Base-by-base conservation (phyloP, 2,888 invertebrate species). In the Lordiphosa andalusiaca region DNA sequence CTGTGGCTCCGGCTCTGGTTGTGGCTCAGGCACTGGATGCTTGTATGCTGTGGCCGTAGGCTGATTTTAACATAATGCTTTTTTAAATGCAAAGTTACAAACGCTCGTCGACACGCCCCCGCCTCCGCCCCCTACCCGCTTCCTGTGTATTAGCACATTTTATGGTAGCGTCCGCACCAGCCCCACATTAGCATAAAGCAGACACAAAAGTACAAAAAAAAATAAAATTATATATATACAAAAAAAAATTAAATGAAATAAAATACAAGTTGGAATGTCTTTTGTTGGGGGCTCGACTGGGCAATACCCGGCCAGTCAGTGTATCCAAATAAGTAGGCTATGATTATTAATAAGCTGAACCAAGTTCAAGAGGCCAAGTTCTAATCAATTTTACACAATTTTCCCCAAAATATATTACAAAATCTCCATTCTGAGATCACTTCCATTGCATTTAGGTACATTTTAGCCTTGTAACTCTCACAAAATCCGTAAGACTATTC, bases 51-150 rank as follows among this genome's bases (percentile, higher is more conserved):
- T 74, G 80, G 69, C 80, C 68, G 70, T 72, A 78, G 84, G 80
- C 80, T 70, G 75, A 73, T 80, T 80, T 80, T 84, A 80, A 82
- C 80, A 84, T 80, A 84, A 80, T 80, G 80, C 80, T 78, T 80
- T 80, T 84, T 84, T 80, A 80, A 80, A 80, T 80, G 84, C 80
- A 80, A 82, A 80, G 84, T 78, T 82, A 84, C 78, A 84, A 77
- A 84, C 84, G 78, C 71, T 67, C 74, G 66, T 53, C 42, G 49
- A 25, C 16, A 36, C 12, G 25, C 16, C 35, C 36, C 33, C 6
- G 37, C 46, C 42, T 3, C 10, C 5, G 4, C 2, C 13, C 7
- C 30, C n/a, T 25, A 41, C 19, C 21, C 41, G 39, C 44, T 64
- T 65, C 58, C 76, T 73, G 64, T 68, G 77, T 77, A 77, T 77